Base-by-base conservation (phyloP, 1,140 invertebrate genomes). In the Drosophila biarmipes region DNA sequence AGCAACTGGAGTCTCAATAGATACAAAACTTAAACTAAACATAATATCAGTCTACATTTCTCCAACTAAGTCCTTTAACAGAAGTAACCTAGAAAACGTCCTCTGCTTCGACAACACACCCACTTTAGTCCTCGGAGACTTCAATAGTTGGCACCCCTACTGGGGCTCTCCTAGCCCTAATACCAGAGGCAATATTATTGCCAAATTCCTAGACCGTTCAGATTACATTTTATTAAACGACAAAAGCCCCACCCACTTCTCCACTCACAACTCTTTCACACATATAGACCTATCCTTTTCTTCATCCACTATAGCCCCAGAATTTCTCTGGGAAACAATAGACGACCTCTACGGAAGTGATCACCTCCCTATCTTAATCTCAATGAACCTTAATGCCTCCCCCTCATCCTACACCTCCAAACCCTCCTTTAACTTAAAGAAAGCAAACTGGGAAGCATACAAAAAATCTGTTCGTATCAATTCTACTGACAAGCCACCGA, bases 171-270 rank as follows among this genome's bases (percentile, higher is more conserved):
- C 37, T 15, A 38, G 37, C n/a, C n/a, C 37, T 38, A 38, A 38
- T 38, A 15, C 37, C 37, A 38, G n/a, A 38, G 37, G 37, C 37
- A 38, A 38, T 38, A 38, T 38, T 38, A 38, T 38, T 38, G 37
- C 37, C 37, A 38, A 38, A 38, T 38, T 38, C 37, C n/a, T 15
- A 38, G 37, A 38, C n/a, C n/a, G n/a, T 38, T 38, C 37, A 38
- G 37, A 38, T 38, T 38, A 15, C 37, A 38, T 38, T 8, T 38
- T 38, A 38, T 38, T 38, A 38, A 38, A 38, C 37, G 37, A 38
- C 37, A 38, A 38, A 38, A 38, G 37, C 2, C 37, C 37, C 37
- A n/a, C n/a, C n/a, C n/a, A n/a, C n/a, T n/a, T n/a, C n/a, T n/a
- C n/a, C n/a, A 38, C 37, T 7, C n/a, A 38, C 37, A 38, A 38